Evolutionary conservation across 1,140 invertebrate species (phyloP).

Genomic region (Homalodisca vitripennis): DNA sequence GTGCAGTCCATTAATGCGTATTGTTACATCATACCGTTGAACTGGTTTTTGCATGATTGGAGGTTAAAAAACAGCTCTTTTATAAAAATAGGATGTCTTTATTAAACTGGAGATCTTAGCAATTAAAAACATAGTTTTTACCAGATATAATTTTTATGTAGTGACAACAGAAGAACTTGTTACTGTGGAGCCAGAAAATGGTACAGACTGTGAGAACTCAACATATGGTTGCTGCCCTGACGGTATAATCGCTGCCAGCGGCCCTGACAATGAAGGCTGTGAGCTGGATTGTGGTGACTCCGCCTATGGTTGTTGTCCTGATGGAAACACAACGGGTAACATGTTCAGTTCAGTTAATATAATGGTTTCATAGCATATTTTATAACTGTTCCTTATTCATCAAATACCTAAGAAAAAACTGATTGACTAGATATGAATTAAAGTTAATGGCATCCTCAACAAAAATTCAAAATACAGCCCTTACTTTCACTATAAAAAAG

Average conservation of each 20-base stretch:
- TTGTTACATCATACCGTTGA: too few species aligned
- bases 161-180: slow-evolving; percentile 21
- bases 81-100: neutral
- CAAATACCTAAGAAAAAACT: too few species aligned
- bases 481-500: too few species aligned
- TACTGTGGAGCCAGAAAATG: slow-evolving; percentile 31
- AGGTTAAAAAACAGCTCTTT: too few species aligned
- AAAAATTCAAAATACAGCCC: too few species aligned
- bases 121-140: slow-evolving; percentile 3
- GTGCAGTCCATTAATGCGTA: too few species aligned
- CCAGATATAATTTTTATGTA: slow-evolving; percentile 4
- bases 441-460: too few species aligned
- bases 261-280: slow-evolving; percentile 61
- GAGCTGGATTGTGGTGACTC: slow-evolving; percentile 46
- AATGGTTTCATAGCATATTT: too few species aligned
- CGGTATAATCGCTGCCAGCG: slow-evolving; percentile 58
- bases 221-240: slow-evolving; percentile 69
- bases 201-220: slow-evolving; percentile 57
- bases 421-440: too few species aligned
- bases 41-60: too few species aligned
- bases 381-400: too few species aligned
- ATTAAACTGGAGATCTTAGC: neutral
- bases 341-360: too few species aligned
- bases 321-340: slow-evolving; percentile 54
- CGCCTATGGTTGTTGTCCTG: slow-evolving; percentile 62